phyloP scores from a whole-genome alignment of 1,140 invertebrate genomes.

The Zophobas morio region DNA sequence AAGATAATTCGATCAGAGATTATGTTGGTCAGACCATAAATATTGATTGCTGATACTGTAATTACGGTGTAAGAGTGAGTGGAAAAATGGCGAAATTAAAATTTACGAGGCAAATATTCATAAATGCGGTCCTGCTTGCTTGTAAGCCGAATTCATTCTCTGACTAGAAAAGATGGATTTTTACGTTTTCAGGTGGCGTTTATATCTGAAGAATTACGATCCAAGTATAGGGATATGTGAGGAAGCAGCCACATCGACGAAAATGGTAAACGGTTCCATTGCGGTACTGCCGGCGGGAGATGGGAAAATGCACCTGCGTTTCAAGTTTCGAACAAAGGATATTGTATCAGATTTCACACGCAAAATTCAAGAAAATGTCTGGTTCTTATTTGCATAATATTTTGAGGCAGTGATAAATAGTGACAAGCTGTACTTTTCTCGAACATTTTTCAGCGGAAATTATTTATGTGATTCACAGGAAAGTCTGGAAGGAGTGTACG shows the following conservation, averaged over 20 bases:
- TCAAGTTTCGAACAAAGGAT: conserved; percentile 12
- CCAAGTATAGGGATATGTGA: not conserved
- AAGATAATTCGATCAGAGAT: no score
- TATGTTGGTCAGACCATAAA: no score
- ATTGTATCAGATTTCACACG: conserved; percentile 28
- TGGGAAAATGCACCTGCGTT: conserved; percentile 29
- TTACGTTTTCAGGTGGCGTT: conserved; percentile 18
- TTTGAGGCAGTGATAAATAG: conserved; percentile 27
- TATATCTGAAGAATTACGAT: conserved; percentile 24
- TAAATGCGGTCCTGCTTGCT: no score
- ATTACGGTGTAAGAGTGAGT: no score
- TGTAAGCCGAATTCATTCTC: not conserved
- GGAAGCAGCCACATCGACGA: conserved; percentile 15
- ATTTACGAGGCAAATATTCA: no score
- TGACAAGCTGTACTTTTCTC: conserved; percentile 13
- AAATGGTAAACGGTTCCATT: conserved; percentile 23
- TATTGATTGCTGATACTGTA: no score
- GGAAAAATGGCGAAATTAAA: no score
- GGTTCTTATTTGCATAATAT: conserved; percentile 23
- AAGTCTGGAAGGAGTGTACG: conserved; percentile 2
- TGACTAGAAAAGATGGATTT: conserved; percentile 20
- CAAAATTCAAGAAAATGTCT: conserved; percentile 11
- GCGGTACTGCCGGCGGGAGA: not conserved
- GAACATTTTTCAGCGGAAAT: conserved; percentile 10
- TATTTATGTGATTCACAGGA: conserved; percentile 1